These are phyloP conservation scores for Meteorus colon DNA, from an alignment of 2,888 invertebrate species.

Conservation along the genomic window DNA sequence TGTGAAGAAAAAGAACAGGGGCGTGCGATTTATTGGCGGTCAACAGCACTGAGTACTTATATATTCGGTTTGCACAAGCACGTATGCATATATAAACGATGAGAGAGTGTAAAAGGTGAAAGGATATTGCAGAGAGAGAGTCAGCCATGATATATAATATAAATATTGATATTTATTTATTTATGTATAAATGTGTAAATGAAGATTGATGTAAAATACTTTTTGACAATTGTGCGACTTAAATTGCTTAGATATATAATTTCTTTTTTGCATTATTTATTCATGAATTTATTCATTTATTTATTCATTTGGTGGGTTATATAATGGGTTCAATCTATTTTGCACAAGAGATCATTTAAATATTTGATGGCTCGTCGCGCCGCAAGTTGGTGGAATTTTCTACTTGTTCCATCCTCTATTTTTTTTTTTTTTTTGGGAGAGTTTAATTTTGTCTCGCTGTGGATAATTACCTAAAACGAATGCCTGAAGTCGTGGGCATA, in stretches of 20 bases:
- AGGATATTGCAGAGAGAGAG: background rate
- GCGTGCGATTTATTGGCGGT: constrained; percentile 44
- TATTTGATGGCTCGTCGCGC: constrained; percentile 5
- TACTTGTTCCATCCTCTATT: background rate
- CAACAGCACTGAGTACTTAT: constrained; percentile 24
- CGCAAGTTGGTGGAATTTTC: background rate
- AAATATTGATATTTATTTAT: constrained; percentile 4
- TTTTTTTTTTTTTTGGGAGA: background rate
- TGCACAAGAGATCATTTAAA: background rate
- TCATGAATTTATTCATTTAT: constrained; percentile 7
- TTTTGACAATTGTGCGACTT: background rate
- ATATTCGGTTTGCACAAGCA: constrained; percentile 18
- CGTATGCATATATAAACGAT: constrained; percentile 25
- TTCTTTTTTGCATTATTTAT: background rate
- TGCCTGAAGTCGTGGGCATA: constrained; percentile 9
- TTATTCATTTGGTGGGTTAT: background rate
- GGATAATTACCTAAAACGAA: constrained; percentile 42
- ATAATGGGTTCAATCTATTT: background rate
- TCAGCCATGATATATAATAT: constrained; percentile 31
- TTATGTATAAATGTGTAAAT: background rate
- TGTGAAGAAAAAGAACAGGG: constrained; percentile 24
- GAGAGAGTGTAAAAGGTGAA: constrained; percentile 17
- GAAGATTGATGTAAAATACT: background rate
- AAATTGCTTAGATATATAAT: background rate
- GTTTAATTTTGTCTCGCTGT: constrained; percentile 35